Evolutionary conservation across 2,113 vertebrate genomes (phyloP).

Genomic region (Symphodus melops): DNA sequence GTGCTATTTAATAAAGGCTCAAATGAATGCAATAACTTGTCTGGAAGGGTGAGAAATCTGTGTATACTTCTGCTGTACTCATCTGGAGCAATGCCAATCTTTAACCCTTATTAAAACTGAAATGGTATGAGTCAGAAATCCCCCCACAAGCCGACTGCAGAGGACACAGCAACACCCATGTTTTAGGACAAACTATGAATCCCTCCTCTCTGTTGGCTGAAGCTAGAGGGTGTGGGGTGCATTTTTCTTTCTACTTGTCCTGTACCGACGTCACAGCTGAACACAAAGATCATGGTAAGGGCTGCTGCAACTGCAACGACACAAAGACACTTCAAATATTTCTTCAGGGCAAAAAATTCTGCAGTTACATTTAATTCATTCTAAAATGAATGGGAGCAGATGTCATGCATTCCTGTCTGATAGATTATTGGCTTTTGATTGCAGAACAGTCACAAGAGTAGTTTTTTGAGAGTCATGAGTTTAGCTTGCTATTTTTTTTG

Average conservation of each 20-base stretch:
- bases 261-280: constrained; percentile 40
- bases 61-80: neutral
- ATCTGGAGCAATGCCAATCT: constrained; percentile 30
- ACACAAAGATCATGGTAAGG: neutral
- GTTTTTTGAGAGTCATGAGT: no score
- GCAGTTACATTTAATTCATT: neutral
- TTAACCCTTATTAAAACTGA: constrained; percentile 6
- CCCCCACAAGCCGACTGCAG: neutral
- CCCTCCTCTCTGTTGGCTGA: constrained; percentile 32
- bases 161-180: constrained; percentile 41
- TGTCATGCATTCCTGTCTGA: constrained; percentile 25
- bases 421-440: constrained; percentile 25
- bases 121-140: constrained; percentile 35
- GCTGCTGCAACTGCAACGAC: constrained; percentile 16
- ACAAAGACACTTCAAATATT: neutral
- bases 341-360: neutral
- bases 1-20: constrained; percentile 34
- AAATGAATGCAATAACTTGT: constrained; percentile 12
- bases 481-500: no score
- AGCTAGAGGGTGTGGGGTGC: constrained; percentile 2
- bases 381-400: constrained; percentile 31
- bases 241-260: constrained; percentile 2
- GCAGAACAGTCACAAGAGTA: neutral
- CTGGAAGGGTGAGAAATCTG: constrained; percentile 9
- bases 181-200: constrained; percentile 11